phyloP scores from a whole-genome alignment of 2,888 invertebrate species.

The Rhagophthalmus giganteus region DNA sequence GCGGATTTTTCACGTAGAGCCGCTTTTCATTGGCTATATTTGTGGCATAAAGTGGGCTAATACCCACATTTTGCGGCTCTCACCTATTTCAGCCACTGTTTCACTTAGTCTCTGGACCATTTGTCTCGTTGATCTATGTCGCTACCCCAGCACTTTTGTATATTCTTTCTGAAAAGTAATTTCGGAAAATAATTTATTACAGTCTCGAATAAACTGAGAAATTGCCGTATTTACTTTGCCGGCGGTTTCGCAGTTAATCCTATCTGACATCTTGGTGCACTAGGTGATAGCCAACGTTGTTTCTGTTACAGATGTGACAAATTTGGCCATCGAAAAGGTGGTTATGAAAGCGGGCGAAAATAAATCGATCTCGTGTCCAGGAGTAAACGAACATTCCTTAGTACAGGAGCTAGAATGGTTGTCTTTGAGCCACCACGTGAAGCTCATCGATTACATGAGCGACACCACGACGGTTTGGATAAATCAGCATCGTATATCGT shows the following conservation, averaged over 20 bases:
- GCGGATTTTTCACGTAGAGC: constrained; percentile 31
- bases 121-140: constrained; percentile 44
- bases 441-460: constrained; percentile 59
- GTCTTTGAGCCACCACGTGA: constrained; percentile 50
- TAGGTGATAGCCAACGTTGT: constrained; percentile 4
- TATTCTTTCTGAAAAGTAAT: constrained; percentile 36
- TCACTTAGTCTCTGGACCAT: constrained; percentile 39
- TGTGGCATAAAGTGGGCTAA: constrained; percentile 30
- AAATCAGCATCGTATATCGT: constrained; percentile 60
- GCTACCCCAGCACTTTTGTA: constrained; percentile 38
- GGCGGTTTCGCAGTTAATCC: constrained; percentile 1
- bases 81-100: constrained; percentile 46
- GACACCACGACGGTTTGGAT: constrained; percentile 59
- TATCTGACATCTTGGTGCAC: constrained; percentile 1
- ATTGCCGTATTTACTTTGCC: constrained; percentile 14
- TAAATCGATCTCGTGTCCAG: constrained; percentile 68
- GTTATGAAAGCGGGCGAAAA: constrained; percentile 67
- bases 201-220: constrained; percentile 11
- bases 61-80: constrained; percentile 43
- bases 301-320: constrained; percentile 62
- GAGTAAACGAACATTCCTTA: constrained; percentile 68
- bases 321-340: constrained; percentile 62
- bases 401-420: constrained; percentile 68
- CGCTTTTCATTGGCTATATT: constrained; percentile 31
- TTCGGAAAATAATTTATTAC: constrained; percentile 31